A percentile compares a stretch with the other conserved stretches of the same genome.
Evolutionary conservation across 2,113 vertebrate genomes (phyloP).

Genomic region (Condylura cristata): DNA sequence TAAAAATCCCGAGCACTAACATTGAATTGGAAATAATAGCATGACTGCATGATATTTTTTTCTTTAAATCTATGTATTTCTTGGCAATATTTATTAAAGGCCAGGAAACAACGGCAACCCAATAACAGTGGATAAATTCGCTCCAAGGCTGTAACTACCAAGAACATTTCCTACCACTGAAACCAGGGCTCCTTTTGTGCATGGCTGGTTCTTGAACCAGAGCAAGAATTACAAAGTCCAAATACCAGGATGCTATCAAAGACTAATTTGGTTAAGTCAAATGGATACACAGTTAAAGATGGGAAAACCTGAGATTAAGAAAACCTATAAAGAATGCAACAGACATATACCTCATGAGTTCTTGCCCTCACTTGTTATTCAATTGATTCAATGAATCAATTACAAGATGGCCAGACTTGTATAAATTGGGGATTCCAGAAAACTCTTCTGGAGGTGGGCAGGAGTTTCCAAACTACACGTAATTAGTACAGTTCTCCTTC

Average conservation of each 20-base stretch:
- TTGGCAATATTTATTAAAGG: not conserved
- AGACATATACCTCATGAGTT: not conserved
- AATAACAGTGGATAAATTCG: not conserved
- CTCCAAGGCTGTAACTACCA: not conserved
- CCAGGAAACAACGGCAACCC: not conserved
- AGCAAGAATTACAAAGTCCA: not conserved
- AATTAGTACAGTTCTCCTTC: not conserved
- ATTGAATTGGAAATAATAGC: not conserved
- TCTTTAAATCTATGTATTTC: not conserved
- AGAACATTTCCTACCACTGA: not conserved
- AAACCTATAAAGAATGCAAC: not conserved
- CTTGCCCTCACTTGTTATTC: not conserved
- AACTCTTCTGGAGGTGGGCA: not conserved
- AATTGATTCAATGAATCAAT: too few species aligned
- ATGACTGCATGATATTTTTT: not conserved
- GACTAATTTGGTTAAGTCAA: not conserved
- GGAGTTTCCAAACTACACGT: not conserved
- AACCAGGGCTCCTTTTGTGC: not conserved
- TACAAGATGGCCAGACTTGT: too few species aligned
- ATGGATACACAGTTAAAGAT: not conserved
- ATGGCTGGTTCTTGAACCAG: not conserved
- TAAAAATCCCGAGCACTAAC: not conserved
- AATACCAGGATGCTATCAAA: not conserved
- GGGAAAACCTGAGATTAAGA: not conserved
- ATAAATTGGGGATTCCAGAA: not conserved